Evolutionary conservation across 2,113 vertebrate species (phyloP), one percentile per base, ranked within the genome.

Genomic region (Turdus rufiventris): DNA sequence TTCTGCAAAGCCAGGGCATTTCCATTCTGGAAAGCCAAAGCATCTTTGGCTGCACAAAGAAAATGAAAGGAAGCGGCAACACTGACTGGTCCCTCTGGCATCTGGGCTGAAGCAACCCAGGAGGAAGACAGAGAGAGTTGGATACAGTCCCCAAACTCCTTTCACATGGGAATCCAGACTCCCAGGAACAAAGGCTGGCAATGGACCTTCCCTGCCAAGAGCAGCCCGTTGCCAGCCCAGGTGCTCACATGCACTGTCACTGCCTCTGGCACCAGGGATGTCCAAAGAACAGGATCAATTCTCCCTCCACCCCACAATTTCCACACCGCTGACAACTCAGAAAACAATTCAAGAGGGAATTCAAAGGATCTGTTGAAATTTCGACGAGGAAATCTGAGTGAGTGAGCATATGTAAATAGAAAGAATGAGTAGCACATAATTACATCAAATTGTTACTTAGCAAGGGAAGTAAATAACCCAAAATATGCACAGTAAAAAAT

Each of bases 391-490:
- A 92, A 93, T 93, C 72, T 57, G 85, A 74, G 89, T 75, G 89
- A 93, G 91, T 76, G 92, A 96, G 94, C 76, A 96, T 90, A 96
- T 95, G 96, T 97, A 97, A 97, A 98, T 91, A 97, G 96, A 96
- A 78, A 95, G 90, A 97, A 96, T 94, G 96, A 98, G 95, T 96
- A 97, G 97, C 97, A 70, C 76, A 91, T 97, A 98, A 98, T 98
- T 98, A 98, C 96, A 97, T 97, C 97, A 98, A 98, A 97, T 97
- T 97, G 97, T 97, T 96, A 98, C 97, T 98, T 97, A 98, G 96
- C 93, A 97, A 97, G 93, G 85, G 97, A 98, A 97, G 98, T 98
- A 98, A 98, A 98, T 97, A 98, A 98, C 97, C 91, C 96, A 97
- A 98, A 98, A 97, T 97, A 97, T 74, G 95, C 94, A 94, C 96